Evolutionary conservation across 2,113 vertebrate species (phyloP), one percentile per base, ranked within the genome.

Genomic region (Rhynchopsitta pachyrhyncha): DNA sequence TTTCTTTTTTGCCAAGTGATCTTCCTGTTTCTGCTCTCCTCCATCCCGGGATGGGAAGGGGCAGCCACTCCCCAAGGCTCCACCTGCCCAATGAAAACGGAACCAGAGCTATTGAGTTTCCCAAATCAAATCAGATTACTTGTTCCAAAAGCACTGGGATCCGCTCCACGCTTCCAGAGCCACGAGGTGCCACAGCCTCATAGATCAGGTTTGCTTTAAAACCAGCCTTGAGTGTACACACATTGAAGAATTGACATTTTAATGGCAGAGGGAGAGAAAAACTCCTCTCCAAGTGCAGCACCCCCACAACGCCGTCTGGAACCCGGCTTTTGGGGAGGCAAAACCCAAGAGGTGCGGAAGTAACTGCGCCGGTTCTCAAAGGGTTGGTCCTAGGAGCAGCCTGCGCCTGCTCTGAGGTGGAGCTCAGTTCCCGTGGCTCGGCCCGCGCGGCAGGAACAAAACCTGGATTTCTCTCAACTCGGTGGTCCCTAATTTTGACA

Each of bases 121-220:
- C 6, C 24, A 15, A 63, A 37, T 19, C 2, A 77, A 80, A 60
- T 6, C 35, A 1, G 4, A 59, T 49, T 10, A 3, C 27, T 39
- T 13, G 25, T 6, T 28, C 88, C 7, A 13, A 23, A 25, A 67
- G 17, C 57, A 0, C 39, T 1, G 55, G 81, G 62, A 50, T 15
- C 52, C 0, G 1, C 80, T 59, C 88, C 39, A 0, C 0, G 4
- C 7, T 29, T 13, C 2, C 2, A 5, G 2, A 24, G 57, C 33
- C 57, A 59, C 13, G 22, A 59, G 57, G 33, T 29, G 5, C 17
- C 33, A 37, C 55, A 19, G 8, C 46, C 10, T 12, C 4, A 13
- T 0, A 27, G 7, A 3, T 2, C 4, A 28, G 6, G 7, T 63
- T 52, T 24, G 82, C 70, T 78, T 17, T 8, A 15, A n/a, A 6